A percentile compares a stretch with the other conserved stretches of the same genome.
Evolutionary conservation across 2,113 vertebrate species (phyloP).

Genomic region (Pelvicachromis taeniatus): DNA sequence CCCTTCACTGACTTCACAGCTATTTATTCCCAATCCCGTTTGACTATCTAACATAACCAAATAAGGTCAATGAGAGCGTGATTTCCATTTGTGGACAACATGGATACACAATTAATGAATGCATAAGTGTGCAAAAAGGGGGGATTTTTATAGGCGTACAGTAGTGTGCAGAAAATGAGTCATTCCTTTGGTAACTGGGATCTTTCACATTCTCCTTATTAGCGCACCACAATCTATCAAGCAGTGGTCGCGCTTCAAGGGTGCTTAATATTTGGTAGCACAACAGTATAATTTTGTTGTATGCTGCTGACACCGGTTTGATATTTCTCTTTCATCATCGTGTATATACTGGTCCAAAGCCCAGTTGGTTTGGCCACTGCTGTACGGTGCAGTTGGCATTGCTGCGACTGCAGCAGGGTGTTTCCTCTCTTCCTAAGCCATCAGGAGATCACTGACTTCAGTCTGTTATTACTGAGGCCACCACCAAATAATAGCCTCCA

Average conservation of each 20-base stretch:
- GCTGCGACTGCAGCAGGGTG: conserved; percentile 25
- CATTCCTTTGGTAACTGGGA: conserved; percentile 15
- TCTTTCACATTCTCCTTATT: not conserved
- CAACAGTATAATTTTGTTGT: not conserved
- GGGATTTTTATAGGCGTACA: conserved; percentile 53
- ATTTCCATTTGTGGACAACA: conserved; percentile 38
- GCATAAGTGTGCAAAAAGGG: not conserved
- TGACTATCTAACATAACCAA: conserved; percentile 41
- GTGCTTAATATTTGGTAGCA: not conserved
- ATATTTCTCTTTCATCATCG: not conserved
- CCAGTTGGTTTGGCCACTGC: conserved; percentile 10
- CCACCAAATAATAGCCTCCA: not conserved
- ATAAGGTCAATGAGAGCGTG: conserved; percentile 17
- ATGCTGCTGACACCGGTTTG: not conserved
- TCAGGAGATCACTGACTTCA: conserved; percentile 20
- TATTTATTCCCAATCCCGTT: conserved; percentile 15
- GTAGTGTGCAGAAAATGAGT: conserved; percentile 37
- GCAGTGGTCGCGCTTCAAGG: not conserved
- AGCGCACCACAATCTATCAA: not conserved
- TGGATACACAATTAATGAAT: conserved; percentile 28
- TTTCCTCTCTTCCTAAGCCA: conserved; percentile 41
- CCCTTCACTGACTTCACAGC: conserved; percentile 26
- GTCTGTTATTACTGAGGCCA: conserved; percentile 38
- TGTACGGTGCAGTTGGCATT: conserved; percentile 10
- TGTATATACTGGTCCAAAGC: not conserved